phyloP scores from a whole-genome alignment of 2,113 vertebrate genomes.

The Neolamprologus sp. region DNA sequence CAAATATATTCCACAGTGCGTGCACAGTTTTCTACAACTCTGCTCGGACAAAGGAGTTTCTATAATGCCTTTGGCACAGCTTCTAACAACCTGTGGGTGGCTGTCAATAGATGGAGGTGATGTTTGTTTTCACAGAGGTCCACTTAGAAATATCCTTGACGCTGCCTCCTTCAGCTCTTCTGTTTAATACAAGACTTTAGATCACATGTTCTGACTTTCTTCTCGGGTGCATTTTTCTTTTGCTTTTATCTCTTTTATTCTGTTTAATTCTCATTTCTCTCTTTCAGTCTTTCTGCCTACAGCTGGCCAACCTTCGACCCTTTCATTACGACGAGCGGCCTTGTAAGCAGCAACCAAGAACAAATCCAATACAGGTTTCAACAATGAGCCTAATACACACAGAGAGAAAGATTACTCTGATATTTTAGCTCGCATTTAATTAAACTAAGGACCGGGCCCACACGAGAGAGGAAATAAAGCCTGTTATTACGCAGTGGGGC shows the following conservation, averaged over 20 bases:
- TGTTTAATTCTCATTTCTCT: neutral
- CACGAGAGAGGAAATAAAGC: conserved; percentile 46
- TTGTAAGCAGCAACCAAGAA: neutral
- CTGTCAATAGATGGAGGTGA: conserved; percentile 24
- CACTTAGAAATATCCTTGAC: conserved; percentile 24
- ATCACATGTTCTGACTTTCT: neutral
- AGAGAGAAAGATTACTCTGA: conserved; percentile 32
- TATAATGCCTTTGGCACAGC: neutral
- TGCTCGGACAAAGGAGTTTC: neutral
- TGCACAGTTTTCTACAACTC: neutral
- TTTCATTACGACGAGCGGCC: neutral
- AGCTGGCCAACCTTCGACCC: neutral
- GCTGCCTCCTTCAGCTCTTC: conserved; percentile 14
- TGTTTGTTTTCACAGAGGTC: conserved; percentile 25
- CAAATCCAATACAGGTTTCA: conserved; percentile 5
- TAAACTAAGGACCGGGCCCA: conserved; percentile 33
- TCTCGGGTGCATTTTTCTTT: neutral
- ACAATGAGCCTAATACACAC: conserved; percentile 30
- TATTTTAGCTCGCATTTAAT: conserved; percentile 65
- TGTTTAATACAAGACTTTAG: neutral
- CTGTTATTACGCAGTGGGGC: conserved; percentile 56
- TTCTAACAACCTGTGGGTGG: conserved; percentile 19
- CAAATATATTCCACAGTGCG: neutral
- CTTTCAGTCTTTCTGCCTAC: neutral
- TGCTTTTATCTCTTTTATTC: neutral